These are phyloP conservation scores for Caradrina clavipalpis DNA, from an alignment of 2,888 invertebrate species.

Conservation along the genomic window DNA sequence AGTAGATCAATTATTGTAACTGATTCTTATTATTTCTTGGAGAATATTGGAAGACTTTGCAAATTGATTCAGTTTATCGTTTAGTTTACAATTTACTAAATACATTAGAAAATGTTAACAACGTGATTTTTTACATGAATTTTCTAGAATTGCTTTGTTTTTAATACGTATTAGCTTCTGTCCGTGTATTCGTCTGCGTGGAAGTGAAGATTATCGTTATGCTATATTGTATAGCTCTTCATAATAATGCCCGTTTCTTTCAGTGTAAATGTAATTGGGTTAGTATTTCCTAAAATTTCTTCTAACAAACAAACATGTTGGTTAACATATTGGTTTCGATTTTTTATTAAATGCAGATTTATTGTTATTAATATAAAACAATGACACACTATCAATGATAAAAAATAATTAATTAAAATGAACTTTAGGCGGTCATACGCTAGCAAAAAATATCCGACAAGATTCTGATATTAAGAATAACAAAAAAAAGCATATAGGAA, in stretches of 20 bases:
- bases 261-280: too few relatives aligned
- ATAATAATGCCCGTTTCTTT: too few relatives aligned
- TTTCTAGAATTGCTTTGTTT: background rate
- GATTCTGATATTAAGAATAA: slow-evolving; percentile 75
- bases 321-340: too few relatives aligned
- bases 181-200: too few relatives aligned
- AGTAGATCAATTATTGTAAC: slow-evolving; percentile 26
- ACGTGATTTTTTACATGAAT: background rate
- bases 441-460: slow-evolving; percentile 58
- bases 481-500: slow-evolving; percentile 80
- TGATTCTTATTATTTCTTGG: slow-evolving; percentile 37
- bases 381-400: too few relatives aligned
- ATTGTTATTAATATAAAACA: too few relatives aligned
- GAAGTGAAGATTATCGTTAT: too few relatives aligned
- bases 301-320: too few relatives aligned
- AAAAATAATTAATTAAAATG: slow-evolving; percentile 2
- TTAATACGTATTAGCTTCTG: too few relatives aligned
- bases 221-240: too few relatives aligned
- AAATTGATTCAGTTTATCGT: slow-evolving; percentile 1
- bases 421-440: slow-evolving; percentile 26
- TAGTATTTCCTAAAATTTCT: too few relatives aligned
- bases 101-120: slow-evolving; percentile 2
- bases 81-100: slow-evolving; percentile 5
- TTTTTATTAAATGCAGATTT: too few relatives aligned
- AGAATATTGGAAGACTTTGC: slow-evolving; percentile 22